A percentile compares a stretch with the other conserved stretches of the same genome.
These are phyloP conservation scores for Dolichomitus sp. DNA, from an alignment of 2,888 invertebrate genomes.

Conservation along the genomic window DNA sequence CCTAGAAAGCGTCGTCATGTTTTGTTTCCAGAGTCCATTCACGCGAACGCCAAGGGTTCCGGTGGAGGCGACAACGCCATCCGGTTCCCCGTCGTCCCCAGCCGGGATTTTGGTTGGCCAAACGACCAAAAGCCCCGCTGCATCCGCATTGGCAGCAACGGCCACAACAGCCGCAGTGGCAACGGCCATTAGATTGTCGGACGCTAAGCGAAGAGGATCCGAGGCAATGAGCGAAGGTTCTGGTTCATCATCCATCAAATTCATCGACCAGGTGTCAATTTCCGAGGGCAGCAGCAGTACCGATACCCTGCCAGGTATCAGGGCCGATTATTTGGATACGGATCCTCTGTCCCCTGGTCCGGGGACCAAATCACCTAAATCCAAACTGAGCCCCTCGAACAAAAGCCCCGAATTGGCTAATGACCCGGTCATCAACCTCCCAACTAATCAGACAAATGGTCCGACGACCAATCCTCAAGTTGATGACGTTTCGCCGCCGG, in stretches of 20 bases:
- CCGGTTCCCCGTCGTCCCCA: conserved; percentile 66
- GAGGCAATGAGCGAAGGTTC: conserved; percentile 83
- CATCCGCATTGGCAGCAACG: conserved; percentile 30
- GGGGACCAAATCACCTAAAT: conserved; percentile 62
- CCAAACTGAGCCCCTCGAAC: neutral
- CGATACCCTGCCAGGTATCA: conserved; percentile 83
- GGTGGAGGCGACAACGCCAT: conserved; percentile 63
- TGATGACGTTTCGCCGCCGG: conserved; percentile 43
- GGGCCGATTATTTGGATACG: conserved; percentile 81
- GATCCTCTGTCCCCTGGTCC: conserved; percentile 81
- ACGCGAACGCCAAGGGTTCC: conserved; percentile 78
- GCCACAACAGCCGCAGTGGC: conserved; percentile 61
- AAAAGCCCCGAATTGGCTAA: no score
- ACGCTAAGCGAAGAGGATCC: conserved; percentile 76
- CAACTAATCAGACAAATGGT: conserved; percentile 18
- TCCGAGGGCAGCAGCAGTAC: conserved; percentile 81
- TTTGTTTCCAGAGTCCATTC: conserved; percentile 85
- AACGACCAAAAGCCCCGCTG: conserved; percentile 65
- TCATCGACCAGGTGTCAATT: conserved; percentile 83
- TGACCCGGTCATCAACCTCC: conserved; percentile 4
- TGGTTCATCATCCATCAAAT: conserved; percentile 81
- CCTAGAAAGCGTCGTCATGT: conserved; percentile 76
- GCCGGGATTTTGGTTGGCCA: conserved; percentile 64
- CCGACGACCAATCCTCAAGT: conserved; percentile 49
- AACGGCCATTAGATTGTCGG: conserved; percentile 47